Base-by-base conservation (phyloP, 2,797 vertebrate genomes). In the Brotula barbata region DNA sequence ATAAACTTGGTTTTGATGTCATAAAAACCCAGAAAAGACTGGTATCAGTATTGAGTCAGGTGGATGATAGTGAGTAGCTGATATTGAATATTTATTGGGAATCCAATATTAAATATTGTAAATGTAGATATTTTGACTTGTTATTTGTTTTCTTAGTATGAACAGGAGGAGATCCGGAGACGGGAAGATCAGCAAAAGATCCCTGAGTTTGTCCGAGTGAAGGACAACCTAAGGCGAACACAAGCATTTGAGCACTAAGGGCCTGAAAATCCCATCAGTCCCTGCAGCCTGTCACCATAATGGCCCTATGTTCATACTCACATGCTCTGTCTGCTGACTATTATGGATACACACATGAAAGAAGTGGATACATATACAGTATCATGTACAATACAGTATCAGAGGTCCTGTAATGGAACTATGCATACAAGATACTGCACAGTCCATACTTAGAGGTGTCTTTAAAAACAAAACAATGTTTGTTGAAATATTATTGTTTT, bases 141-240 rank as follows among this genome's bases (percentile, higher is more conserved):
- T 53, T 13, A 7, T 57, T 43, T 74, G 36, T 77, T 53, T 53
- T 55, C 22, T 23, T 76, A 93, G 90, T 90, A 90, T 23, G 90
- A 93, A 67, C 80, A 88, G 68, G 89, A 91, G 72, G 89, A 91
- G 84, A 81, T 85, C 70, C 86, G 82, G 65, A 87, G 57, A 21
- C 58, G 58, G 39, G 89, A 92, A 73, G 80, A 74, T 58, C 67
- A 87, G 75, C 84, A 88, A 56, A 88, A 91, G 60, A 80, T 91
- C 59, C 90, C 91, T 40, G 90, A 92, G 77, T 92, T 92, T 88
- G 86, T 92, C 49, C 78, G 85, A 7, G 89, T 92, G 63, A 92
- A 84, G 68, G 88, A 92, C 63, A 92, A 88, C 62, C 84, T 93
- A 68, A 88, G 89, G 60, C 85, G 81, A 48, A 89, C 91, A 14